Evolutionary conservation across 2,797 vertebrate genomes (phyloP).

Genomic region (Chelon auratus): DNA sequence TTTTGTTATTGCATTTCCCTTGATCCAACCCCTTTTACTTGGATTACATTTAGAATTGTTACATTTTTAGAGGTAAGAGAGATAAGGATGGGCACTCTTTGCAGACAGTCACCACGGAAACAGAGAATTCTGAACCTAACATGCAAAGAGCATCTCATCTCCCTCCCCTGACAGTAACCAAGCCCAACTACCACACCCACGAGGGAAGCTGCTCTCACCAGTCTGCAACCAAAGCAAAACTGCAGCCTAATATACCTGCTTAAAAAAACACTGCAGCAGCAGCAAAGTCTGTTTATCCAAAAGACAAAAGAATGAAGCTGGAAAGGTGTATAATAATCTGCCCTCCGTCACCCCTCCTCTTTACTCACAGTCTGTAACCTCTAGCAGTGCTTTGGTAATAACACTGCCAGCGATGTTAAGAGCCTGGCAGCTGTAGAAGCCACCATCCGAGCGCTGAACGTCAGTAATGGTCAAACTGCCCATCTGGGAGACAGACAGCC

Average conservation of each 20-base stretch:
- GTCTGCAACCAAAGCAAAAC: conserved; percentile 27
- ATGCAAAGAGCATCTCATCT: conserved; percentile 48
- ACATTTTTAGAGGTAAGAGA: conserved; percentile 14
- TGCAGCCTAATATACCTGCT: conserved; percentile 19
- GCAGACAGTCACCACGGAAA: conserved; percentile 68
- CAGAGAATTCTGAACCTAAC: conserved; percentile 50
- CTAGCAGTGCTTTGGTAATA: conserved; percentile 95
- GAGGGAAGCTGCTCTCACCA: conserved; percentile 16
- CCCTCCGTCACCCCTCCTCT: conserved; percentile 21
- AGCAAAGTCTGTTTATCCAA: conserved; percentile 13
- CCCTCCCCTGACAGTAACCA: conserved; percentile 45
- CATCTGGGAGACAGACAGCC: conserved; percentile 94
- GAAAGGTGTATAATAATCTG: conserved; percentile 26
- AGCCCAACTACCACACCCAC: conserved; percentile 35
- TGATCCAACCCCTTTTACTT: no score
- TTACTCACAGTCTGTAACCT: conserved; percentile 94
- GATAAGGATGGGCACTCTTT: conserved; percentile 35
- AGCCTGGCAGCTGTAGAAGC: conserved; percentile 96
- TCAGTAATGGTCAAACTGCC: conserved; percentile 94
- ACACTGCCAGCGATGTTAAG: conserved; percentile 96
- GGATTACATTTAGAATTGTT: background rate
- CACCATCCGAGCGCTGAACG: conserved; percentile 91
- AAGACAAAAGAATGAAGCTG: conserved; percentile 35
- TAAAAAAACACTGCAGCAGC: conserved; percentile 10
- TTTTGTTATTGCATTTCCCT: no score